Base-by-base conservation (phyloP, 2,113 vertebrate species). In the Sterna hirundo region DNA sequence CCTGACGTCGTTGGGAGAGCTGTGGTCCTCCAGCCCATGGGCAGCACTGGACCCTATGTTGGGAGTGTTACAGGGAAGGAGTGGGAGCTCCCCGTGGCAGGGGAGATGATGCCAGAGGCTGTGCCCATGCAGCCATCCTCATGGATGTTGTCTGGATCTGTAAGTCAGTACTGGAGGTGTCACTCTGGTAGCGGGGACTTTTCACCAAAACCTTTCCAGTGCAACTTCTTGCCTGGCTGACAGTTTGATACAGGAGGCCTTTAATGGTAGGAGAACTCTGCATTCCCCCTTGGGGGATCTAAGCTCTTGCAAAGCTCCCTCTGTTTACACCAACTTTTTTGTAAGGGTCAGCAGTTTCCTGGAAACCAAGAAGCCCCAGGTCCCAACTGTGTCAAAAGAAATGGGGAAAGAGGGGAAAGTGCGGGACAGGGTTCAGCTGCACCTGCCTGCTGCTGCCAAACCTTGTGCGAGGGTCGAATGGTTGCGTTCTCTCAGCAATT, bases 391-490 rank as follows among this genome's bases (percentile, higher is more conserved):
- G 15, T 58, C 69, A 32, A 55, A 88, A 81, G 58, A 81, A 23
- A 30, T 9, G 68, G 32, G 29, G 27, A 47, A n/a, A 66, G 49
- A 57, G 42, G 17, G 62, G 60, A 44, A 26, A 52, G 68, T 34
- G 12, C 0, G 0, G 49, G 83, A 32, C 22, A 70, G 34, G 27
- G 36, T 34, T 85, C 60, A 70, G 74, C 34, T 70, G 27, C 46
- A 70, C 20, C 49, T 5, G 4, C 40, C 69, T 78, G 51, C 51
- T 62, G 61, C 51, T 75, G 64, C 74, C 86, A 62, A 21, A 18
- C 23, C 0, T 0, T 38, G 3, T 8, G 2, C 0, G 2, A 62
- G 57, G 30, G 15, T 62, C 2, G 17, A 34, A 22, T 1, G 1
- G 29, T 34, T 42, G 5, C 0, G 2, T 8, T 47, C 21, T 44